phyloP scores from a whole-genome alignment of 1,140 invertebrate species.

The Adoxophyes honmai region DNA sequence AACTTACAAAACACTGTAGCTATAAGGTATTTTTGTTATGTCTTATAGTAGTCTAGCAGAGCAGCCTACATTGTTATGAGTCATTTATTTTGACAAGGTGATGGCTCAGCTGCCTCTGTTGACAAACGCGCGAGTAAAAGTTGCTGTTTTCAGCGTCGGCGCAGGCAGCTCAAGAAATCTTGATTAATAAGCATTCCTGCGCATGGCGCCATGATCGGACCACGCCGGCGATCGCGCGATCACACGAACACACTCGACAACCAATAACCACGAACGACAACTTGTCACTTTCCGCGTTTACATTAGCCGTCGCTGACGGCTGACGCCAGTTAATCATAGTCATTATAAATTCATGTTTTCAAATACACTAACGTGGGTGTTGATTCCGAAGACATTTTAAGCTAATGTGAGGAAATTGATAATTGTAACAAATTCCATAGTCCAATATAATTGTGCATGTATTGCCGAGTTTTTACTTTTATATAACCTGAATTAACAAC shows the following conservation, averaged over 20 bases:
- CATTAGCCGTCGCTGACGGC: background rate
- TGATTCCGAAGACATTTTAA: background rate
- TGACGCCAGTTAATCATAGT: background rate
- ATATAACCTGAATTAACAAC: no score
- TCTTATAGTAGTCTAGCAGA: slow-evolving; percentile 2
- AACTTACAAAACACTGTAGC: no score
- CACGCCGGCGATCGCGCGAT: slow-evolving; percentile 12
- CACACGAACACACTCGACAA: background rate
- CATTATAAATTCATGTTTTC: slow-evolving; percentile 6
- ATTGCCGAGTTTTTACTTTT: no score
- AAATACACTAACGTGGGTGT: background rate
- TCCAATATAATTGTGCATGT: no score
- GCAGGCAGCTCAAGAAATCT: background rate
- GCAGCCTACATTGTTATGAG: no score
- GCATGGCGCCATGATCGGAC: slow-evolving; percentile 19
- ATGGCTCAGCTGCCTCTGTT: slow-evolving; percentile 1
- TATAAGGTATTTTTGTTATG: slow-evolving; percentile 17
- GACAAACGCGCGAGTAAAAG: slow-evolving; percentile 7
- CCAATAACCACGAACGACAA: slow-evolving; percentile 5
- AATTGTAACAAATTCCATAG: no score
- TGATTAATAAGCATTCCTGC: slow-evolving; percentile 13
- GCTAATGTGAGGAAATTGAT: background rate
- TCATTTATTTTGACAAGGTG: no score
- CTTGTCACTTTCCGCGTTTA: background rate
- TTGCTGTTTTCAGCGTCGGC: background rate